Percentiles rank a stretch among this genome's conserved stretches.
phyloP scores from a whole-genome alignment of 2,888 invertebrate species.

The Ophioninae sp. region DNA sequence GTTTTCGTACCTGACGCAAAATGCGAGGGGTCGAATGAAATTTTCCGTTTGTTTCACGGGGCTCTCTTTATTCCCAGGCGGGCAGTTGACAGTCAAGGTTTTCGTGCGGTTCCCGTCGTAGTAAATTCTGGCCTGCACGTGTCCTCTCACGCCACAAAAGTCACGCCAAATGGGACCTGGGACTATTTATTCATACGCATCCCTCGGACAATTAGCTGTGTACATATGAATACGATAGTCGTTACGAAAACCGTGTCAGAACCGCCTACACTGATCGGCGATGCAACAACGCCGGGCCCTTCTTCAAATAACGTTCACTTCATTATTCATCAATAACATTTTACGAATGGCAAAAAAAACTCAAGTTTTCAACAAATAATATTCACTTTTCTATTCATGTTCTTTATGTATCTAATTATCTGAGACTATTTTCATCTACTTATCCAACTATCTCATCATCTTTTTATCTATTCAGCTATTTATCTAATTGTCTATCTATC shows the following conservation, averaged over 20 bases:
- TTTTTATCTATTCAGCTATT: no score
- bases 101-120: background rate
- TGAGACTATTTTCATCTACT: no score
- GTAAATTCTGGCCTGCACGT: slow-evolving; percentile 35
- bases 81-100: background rate
- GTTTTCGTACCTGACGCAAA: background rate
- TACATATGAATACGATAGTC: slow-evolving; percentile 43
- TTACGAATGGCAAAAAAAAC: no score
- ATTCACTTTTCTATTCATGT: no score
- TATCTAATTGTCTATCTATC: no score
- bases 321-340: no score
- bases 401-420: no score
- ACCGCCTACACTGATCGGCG: no score
- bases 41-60: background rate
- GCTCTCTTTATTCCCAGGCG: background rate
- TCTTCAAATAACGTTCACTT: no score
- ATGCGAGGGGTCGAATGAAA: background rate
- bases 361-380: no score
- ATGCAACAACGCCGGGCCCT: no score
- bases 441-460: no score
- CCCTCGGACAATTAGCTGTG: slow-evolving; percentile 35
- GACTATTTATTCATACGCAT: slow-evolving; percentile 44
- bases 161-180: slow-evolving; percentile 41
- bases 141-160: slow-evolving; percentile 36
- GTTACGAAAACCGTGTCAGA: background rate